These are phyloP conservation scores for Aphaenogaster ashmeadi DNA, from an alignment of 1,140 invertebrate genomes.

Conservation along the genomic window DNA sequence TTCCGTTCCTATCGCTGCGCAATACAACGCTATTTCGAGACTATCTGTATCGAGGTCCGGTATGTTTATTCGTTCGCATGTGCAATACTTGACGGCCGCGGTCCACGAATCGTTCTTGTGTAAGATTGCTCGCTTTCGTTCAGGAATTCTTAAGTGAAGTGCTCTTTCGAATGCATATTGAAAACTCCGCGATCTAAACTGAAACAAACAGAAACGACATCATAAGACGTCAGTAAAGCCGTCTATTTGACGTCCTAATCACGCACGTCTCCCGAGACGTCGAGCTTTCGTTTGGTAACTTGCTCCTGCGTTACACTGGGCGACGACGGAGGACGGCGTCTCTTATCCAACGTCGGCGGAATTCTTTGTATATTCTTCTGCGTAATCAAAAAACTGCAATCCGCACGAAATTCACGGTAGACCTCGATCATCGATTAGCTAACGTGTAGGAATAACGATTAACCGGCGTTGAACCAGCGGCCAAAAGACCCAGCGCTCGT, in stretches of 20 bases:
- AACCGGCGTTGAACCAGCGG: slow-evolving; percentile 20
- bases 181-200: neutral
- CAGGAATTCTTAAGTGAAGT: neutral
- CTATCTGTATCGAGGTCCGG: neutral
- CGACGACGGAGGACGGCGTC: neutral
- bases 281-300: neutral
- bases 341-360: neutral
- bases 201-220: neutral
- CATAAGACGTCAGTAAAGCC: neutral
- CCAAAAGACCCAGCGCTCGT: slow-evolving; percentile 17
- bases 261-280: neutral
- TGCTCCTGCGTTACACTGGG: neutral
- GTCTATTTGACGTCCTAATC: neutral
- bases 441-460: slow-evolving; percentile 13
- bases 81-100: neutral
- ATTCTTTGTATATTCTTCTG: slow-evolving; percentile 2
- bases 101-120: neutral
- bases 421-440: slow-evolving; percentile 22
- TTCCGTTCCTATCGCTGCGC: neutral
- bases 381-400: slow-evolving; percentile 52
- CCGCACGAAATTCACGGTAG: slow-evolving; percentile 8
- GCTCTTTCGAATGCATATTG: neutral
- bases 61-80: neutral
- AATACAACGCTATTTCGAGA: neutral
- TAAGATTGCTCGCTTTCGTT: neutral